phyloP scores from a whole-genome alignment of 2,888 invertebrate species.

The Cheilosia vernalis region DNA sequence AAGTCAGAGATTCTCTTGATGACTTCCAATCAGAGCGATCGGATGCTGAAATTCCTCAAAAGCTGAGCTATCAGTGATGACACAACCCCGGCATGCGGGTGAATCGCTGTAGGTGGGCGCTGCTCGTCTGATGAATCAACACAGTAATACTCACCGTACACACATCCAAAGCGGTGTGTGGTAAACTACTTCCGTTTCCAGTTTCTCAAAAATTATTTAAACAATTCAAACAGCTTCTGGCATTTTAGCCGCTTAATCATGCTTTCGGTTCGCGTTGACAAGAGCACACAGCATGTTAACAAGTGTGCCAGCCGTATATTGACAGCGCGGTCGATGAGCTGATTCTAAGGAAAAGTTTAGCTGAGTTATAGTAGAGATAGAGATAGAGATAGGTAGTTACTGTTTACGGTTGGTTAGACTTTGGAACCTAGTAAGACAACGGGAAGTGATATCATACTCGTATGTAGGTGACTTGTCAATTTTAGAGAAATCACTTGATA shows the following conservation, averaged over 20 bases:
- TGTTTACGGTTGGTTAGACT: background rate
- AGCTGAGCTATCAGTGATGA: conserved; percentile 44
- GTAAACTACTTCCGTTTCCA: conserved; percentile 42
- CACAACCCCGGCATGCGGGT: conserved; percentile 34
- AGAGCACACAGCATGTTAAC: background rate
- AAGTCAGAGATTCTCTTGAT: conserved; percentile 6
- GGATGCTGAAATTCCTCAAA: conserved; percentile 28
- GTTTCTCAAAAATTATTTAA: conserved; percentile 2
- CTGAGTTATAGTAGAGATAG: no score
- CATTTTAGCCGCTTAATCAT: conserved; percentile 35
- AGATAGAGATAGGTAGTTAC: no score
- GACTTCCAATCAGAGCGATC: conserved; percentile 11
- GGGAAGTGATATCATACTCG: conserved; percentile 4
- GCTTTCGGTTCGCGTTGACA: background rate
- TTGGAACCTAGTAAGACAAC: conserved; percentile 4
- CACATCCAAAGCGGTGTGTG: background rate
- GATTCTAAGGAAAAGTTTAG: background rate
- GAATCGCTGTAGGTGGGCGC: conserved; percentile 24
- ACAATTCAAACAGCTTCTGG: conserved; percentile 4
- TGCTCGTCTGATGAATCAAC: conserved; percentile 48
- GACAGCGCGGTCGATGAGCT: conserved; percentile 4
- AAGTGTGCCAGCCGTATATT: conserved; percentile 5
- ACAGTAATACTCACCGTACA: background rate
- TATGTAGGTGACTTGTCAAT: background rate
- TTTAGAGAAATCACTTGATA: conserved; percentile 4